phyloP scores from a whole-genome alignment of 2,797 vertebrate species.

The Paramormyrops hopkinsi region DNA sequence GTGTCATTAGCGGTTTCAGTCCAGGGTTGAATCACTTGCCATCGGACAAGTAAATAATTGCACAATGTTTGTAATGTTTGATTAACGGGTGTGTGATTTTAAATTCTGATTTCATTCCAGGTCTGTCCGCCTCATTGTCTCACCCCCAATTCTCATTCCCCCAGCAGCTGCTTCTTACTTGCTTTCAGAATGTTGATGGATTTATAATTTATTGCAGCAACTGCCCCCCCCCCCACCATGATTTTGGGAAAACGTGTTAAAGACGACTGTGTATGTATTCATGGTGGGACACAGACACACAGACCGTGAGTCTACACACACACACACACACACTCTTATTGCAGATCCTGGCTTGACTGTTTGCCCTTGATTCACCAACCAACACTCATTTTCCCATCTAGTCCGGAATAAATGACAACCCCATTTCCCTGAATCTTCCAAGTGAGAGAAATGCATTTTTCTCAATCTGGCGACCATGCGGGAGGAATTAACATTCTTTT shows the following conservation, averaged over 20 bases:
- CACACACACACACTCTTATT: slow-evolving; percentile 30
- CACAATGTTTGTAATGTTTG: slow-evolving; percentile 16
- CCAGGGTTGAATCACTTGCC: not conserved
- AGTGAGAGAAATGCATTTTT: slow-evolving; percentile 56
- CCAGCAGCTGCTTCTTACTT: not conserved
- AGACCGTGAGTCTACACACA: slow-evolving; percentile 5
- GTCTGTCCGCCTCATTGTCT: slow-evolving; percentile 12
- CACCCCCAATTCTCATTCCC: slow-evolving; percentile 13
- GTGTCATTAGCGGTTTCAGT: slow-evolving; percentile 14
- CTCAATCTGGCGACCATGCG: slow-evolving; percentile 91
- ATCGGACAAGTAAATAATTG: slow-evolving; percentile 14
- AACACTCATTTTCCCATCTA: slow-evolving; percentile 14
- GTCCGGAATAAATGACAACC: not conserved
- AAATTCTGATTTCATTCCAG: not conserved
- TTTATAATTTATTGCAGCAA: slow-evolving; percentile 50
- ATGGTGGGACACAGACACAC: slow-evolving; percentile 58
- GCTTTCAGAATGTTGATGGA: slow-evolving; percentile 44
- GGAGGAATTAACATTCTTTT: slow-evolving; percentile 67
- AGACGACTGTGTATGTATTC: slow-evolving; percentile 70
- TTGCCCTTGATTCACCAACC: not conserved
- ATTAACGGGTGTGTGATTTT: slow-evolving; percentile 7
- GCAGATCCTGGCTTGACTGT: slow-evolving; percentile 33
- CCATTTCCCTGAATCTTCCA: slow-evolving; percentile 45
- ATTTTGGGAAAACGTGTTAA: slow-evolving; percentile 71
- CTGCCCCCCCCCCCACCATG: slow-evolving; percentile 56